phyloP scores from a whole-genome alignment of 2,888 invertebrate genomes.

The Trachelus tabidus region DNA sequence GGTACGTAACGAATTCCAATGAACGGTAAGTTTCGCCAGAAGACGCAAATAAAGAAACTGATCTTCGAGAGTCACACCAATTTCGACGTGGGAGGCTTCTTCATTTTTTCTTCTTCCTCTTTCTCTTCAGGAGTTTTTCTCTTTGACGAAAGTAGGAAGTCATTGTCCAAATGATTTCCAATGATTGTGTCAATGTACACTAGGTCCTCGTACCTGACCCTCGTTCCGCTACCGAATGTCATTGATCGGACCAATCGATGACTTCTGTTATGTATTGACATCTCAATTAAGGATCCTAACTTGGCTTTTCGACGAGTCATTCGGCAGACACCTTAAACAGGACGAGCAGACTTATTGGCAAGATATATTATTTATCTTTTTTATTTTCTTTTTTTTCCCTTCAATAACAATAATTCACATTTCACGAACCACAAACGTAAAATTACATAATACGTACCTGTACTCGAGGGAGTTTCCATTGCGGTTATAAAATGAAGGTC shows the following conservation, averaged over 20 bases:
- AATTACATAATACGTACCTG: neutral
- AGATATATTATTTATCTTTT: neutral
- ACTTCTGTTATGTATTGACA: neutral
- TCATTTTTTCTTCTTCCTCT: neutral
- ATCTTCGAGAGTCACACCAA: conserved; percentile 23
- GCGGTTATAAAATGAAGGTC: neutral
- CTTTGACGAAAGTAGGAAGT: conserved; percentile 1
- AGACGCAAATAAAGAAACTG: conserved; percentile 4
- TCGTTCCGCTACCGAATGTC: conserved; percentile 36
- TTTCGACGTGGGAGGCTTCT: conserved; percentile 29
- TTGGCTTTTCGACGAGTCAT: neutral
- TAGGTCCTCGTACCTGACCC: conserved; percentile 5
- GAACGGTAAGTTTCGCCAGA: neutral
- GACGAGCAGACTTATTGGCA: neutral
- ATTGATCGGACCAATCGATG: conserved; percentile 20
- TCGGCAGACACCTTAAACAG: neutral
- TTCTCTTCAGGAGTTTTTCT: neutral
- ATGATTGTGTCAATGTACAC: conserved; percentile 10
- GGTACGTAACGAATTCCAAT: neutral
- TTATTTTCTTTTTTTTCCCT: neutral
- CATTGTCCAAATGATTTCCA: neutral
- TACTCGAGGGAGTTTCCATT: neutral
- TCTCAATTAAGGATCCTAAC: neutral
- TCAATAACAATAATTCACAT: neutral
- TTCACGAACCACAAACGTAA: neutral